Conservation (phyloP, 2,888 invertebrate species). For the Drosophila pegasa region DNA sequence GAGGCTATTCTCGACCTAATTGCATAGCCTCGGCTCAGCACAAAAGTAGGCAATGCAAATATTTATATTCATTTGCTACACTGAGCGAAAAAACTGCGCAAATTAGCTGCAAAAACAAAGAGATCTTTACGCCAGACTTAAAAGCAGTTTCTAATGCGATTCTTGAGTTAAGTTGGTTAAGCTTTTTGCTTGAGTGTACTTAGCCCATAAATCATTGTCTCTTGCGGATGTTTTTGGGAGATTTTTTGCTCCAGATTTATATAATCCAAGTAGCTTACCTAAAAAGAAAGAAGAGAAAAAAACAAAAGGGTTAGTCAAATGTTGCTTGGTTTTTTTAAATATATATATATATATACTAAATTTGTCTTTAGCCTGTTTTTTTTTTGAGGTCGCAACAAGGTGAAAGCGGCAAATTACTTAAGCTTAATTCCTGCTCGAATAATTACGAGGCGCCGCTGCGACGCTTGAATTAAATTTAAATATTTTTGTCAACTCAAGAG, state of each 20-base stretch:
- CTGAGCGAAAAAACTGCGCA: conserved; percentile 24
- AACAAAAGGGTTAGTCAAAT: conserved; percentile 36
- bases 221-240: background rate
- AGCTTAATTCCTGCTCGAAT: conserved; percentile 5
- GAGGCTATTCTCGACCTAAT: conserved; percentile 51
- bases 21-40: conserved; percentile 34
- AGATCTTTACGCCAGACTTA: background rate
- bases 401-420: conserved; percentile 10
- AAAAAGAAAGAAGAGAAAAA: conserved; percentile 37
- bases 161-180: conserved; percentile 29
- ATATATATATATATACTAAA: background rate
- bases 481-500: background rate
- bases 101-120: background rate
- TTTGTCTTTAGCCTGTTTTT: background rate
- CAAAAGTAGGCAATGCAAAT: conserved; percentile 61
- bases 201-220: conserved; percentile 49
- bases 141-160: background rate
- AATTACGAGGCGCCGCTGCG: conserved; percentile 21
- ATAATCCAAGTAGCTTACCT: conserved; percentile 59
- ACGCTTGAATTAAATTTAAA: conserved; percentile 29
- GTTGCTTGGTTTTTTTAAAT: background rate
- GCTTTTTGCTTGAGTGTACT: conserved; percentile 40
- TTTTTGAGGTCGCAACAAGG: conserved; percentile 52
- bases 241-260: background rate
- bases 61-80: conserved; percentile 41